Evolutionary conservation across 2,888 invertebrate genomes (phyloP).

Genomic region (Cephus rjabovi): DNA sequence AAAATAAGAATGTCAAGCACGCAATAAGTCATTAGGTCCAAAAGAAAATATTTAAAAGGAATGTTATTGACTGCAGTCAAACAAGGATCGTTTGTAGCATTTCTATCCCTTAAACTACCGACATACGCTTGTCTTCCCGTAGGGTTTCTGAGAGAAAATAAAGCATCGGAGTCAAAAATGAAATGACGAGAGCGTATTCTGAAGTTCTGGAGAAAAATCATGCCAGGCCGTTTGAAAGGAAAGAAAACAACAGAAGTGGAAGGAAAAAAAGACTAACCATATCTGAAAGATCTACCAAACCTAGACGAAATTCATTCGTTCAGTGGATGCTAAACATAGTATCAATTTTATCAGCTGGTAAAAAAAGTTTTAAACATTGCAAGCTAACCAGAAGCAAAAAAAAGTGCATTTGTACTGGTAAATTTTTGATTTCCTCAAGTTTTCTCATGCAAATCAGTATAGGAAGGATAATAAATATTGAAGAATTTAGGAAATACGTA

Average conservation of each 20-base stretch:
- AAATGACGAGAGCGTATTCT: background rate
- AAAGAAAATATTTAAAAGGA: background rate
- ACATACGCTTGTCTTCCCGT: background rate
- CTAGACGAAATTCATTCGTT: background rate
- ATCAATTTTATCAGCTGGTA: background rate
- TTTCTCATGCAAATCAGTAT: background rate
- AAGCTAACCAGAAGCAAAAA: background rate
- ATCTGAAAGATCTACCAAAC: background rate
- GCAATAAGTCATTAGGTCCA: background rate
- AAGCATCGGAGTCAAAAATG: background rate
- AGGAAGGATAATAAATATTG: background rate
- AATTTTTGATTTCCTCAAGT: background rate
- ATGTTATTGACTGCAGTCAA: no score
- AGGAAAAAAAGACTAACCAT: background rate
- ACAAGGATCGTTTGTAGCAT: background rate
- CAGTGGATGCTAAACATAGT: background rate
- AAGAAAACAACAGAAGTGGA: background rate
- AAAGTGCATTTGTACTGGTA: background rate
- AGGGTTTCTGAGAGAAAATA: background rate
- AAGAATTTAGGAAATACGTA: background rate
- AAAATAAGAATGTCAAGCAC: background rate
- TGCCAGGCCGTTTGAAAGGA: background rate
- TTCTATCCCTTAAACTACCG: background rate
- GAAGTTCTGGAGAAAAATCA: background rate
- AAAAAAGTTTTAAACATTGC: background rate